phyloP scores from a whole-genome alignment of 2,888 invertebrate genomes.

The Chrysomela aeneicollis region DNA sequence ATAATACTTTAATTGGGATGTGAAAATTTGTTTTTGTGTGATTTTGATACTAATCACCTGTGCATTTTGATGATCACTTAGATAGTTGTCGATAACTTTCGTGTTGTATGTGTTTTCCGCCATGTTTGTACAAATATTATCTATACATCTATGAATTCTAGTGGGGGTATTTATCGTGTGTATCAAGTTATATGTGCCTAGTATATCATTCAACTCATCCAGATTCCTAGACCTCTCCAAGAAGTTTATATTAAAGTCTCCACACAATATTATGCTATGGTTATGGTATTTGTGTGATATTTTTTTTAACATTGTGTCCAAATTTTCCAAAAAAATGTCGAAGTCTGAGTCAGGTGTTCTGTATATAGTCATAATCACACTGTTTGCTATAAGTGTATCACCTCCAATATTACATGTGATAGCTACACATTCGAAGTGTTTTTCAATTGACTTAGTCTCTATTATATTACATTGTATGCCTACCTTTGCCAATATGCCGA shows the following conservation, averaged over 20 bases:
- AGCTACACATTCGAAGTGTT: conserved; percentile 10
- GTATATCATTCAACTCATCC: too few relatives aligned
- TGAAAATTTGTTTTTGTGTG: background rate
- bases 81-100: conserved; percentile 1
- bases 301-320: conserved; percentile 1
- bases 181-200: background rate
- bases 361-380: conserved; percentile 4
- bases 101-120: background rate
- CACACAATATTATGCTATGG: background rate
- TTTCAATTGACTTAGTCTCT: background rate
- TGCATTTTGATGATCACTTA: background rate
- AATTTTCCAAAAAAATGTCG: background rate
- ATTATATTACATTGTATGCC: background rate
- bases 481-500: conserved; percentile 2
- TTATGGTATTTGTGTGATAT: conserved; percentile 4
- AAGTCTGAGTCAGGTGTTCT: conserved; percentile 2
- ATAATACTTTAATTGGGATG: conserved; percentile 3
- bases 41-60: background rate
- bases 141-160: conserved; percentile 1
- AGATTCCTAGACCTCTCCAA: background rate
- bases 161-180: background rate
- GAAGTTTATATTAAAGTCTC: too few relatives aligned
- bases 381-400: background rate
- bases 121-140: conserved; percentile 5
- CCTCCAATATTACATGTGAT: too few relatives aligned